Evolutionary conservation across 1,140 invertebrate species (phyloP), one percentile per base, ranked within the genome.

Genomic region (Zaprionus inermis): DNA sequence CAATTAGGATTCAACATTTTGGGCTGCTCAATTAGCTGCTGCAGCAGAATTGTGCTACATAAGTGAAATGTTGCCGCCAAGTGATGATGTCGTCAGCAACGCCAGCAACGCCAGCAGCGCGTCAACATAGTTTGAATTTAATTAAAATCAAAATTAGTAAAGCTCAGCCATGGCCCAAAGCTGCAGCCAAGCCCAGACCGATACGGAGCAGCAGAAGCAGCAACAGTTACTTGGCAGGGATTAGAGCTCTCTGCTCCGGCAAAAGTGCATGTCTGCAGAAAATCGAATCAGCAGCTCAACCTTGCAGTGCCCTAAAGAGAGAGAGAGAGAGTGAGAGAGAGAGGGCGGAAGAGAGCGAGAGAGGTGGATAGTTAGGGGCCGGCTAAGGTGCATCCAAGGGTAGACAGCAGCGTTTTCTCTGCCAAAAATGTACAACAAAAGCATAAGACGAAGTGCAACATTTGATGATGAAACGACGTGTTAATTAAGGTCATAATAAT

Each of bases 401-500:
- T 68, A 77, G 65, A 32, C 54, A 60, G 61, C 66, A 84, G 71
- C 63, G 61, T 72, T 84, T 84, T 67, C 57, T 65, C 49, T 78
- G 84, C 84, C 78, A 89, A 88, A 88, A 89, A 84, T 88, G 57
- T 84, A 74, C 84, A 84, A 88, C 84, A 88, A 89, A 89, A 89
- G 83, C 84, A 70, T 80, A 88, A 88, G 84, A 89, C 82, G 84
- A 69, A 88, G 84, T 80, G 84, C 76, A 77, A 77, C 83, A 84
- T 89, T 89, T 89, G 85, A 88, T 89, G 84, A 88, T 88, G 84
- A 89, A 88, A 88, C 84, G 84, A 88, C 80, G 84, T 88, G 84
- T 88, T 88, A 88, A 88, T 88, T 88, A 88, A 88, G 84, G 84
- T 88, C 84, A 88, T 88, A 88, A 88, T 88, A 88, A 88, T 88